A percentile compares a stretch with the other conserved stretches of the same genome.
phyloP scores from a whole-genome alignment of 2,888 invertebrate species.

The Brachylomia viminalis region DNA sequence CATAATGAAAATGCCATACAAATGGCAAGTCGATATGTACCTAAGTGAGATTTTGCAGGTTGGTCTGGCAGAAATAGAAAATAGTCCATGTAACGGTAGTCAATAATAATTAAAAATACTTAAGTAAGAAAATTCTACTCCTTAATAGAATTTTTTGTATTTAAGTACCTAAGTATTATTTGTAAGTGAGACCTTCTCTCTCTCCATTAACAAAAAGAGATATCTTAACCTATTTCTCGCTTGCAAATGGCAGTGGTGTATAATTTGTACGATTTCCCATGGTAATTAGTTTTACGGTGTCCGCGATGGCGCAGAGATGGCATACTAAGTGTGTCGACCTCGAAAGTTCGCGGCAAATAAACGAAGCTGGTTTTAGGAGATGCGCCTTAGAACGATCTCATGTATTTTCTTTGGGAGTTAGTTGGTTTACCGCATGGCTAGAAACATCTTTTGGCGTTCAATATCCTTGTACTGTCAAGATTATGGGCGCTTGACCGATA shows the following conservation, averaged over 20 bases:
- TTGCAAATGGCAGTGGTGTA: constrained; percentile 41
- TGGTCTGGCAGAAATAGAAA: background rate
- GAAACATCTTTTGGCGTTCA: too few relatives aligned
- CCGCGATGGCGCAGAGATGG: constrained; percentile 52
- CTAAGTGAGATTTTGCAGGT: background rate
- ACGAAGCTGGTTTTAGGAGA: constrained; percentile 43
- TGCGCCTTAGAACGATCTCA: constrained; percentile 24
- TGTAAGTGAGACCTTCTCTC: too few relatives aligned
- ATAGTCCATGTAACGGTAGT: too few relatives aligned
- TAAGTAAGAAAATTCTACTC: too few relatives aligned
- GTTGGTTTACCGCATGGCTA: constrained; percentile 22
- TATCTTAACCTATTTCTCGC: constrained; percentile 45
- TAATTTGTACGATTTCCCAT: constrained; percentile 63
- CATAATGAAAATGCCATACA: background rate
- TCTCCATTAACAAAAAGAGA: constrained; percentile 37
- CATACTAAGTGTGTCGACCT: constrained; percentile 59
- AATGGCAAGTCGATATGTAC: too few relatives aligned
- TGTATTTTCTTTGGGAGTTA: constrained; percentile 24
- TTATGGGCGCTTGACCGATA: constrained; percentile 12
- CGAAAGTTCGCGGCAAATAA: constrained; percentile 54
- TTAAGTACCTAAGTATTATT: too few relatives aligned
- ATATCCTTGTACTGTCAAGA: constrained; percentile 3
- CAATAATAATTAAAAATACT: too few relatives aligned
- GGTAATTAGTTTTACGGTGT: constrained; percentile 59
- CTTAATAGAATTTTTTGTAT: background rate